Conservation (phyloP, 2,113 vertebrate genomes). For the Hippolais icterina region DNA sequence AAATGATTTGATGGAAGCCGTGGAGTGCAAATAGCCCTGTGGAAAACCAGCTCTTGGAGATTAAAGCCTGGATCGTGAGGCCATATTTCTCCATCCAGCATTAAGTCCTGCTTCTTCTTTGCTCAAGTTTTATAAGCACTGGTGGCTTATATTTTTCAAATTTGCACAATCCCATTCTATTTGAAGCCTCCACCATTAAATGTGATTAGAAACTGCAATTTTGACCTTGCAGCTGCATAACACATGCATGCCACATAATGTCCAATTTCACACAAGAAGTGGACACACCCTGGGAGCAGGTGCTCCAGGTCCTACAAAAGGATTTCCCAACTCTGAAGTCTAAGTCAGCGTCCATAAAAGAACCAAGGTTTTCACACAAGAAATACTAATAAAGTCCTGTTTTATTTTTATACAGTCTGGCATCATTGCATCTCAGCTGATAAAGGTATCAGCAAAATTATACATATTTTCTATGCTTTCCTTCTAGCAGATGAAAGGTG, state of each 20-base stretch:
- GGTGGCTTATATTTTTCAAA: not conserved
- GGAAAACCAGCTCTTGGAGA: not conserved
- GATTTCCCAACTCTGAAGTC: not conserved
- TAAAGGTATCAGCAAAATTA: not conserved
- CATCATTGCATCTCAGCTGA: not conserved
- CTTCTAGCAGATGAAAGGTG: not conserved
- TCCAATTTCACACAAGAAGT: not conserved
- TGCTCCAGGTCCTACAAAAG: not conserved
- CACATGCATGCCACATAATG: not conserved
- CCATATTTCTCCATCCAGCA: not conserved
- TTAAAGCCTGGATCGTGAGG: not conserved
- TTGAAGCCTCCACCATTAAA: not conserved
- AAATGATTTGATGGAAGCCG: not conserved
- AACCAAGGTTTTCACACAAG: not conserved
- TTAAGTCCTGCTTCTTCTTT: not conserved
- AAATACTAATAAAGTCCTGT: not conserved
- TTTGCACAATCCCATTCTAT: not conserved
- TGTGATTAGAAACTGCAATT: not conserved
- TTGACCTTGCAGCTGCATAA: not conserved
- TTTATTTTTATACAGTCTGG: not conserved
- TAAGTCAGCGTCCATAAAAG: not conserved
- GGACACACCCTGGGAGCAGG: not conserved
- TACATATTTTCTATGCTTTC: not conserved
- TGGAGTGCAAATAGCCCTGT: fast-evolving
- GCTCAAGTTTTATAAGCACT: not conserved